phyloP scores from a whole-genome alignment of 2,888 invertebrate genomes.

The Argyresthia albistria region DNA sequence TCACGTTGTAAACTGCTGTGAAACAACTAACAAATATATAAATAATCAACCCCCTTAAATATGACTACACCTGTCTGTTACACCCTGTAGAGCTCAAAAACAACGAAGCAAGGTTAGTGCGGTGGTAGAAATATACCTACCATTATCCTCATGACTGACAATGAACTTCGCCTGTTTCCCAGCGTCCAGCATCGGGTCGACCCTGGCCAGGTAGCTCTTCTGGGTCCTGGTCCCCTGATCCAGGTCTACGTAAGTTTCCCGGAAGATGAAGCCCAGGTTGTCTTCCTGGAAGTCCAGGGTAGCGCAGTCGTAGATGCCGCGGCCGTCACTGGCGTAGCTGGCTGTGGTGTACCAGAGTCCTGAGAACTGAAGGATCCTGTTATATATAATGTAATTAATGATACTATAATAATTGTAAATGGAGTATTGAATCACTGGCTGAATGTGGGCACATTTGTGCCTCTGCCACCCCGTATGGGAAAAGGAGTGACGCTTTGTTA shows the following conservation, averaged over 20 bases:
- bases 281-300: constrained; percentile 56
- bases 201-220: constrained; percentile 55
- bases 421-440: no score
- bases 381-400: no score
- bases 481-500: no score
- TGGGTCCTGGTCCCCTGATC: constrained; percentile 48
- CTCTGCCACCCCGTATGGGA: no score
- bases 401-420: no score
- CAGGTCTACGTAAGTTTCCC: constrained; percentile 45
- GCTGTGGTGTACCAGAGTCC: constrained; percentile 58
- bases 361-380: constrained; percentile 50
- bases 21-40: no score
- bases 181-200: constrained; percentile 59
- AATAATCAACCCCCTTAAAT: no score
- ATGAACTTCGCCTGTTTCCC: constrained; percentile 53
- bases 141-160: constrained; percentile 53
- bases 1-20: no score
- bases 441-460: no score
- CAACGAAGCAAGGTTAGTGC: no score
- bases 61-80: no score
- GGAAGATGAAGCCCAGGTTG: constrained; percentile 49
- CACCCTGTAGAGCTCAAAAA: no score
- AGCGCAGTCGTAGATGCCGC: constrained; percentile 49
- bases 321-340: constrained; percentile 51
- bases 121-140: constrained; percentile 24